Evolutionary conservation across 2,888 invertebrate species (phyloP).

Genomic region (Yponomeuta malinellus): DNA sequence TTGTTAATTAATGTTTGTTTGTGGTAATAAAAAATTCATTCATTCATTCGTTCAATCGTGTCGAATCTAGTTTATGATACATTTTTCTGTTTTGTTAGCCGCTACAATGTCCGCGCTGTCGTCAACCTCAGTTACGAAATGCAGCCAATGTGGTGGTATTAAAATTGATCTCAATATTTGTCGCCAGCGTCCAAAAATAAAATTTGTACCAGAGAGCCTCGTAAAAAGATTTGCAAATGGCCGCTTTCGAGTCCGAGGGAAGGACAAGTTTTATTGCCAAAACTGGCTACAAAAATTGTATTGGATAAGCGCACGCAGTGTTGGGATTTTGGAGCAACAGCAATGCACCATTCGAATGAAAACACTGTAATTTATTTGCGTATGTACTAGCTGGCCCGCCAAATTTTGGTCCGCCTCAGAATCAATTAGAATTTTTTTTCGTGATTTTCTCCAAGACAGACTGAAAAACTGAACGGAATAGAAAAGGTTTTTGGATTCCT

Average conservation of each 20-base stretch:
- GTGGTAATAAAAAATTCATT: too few species aligned
- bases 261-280: conserved; percentile 29
- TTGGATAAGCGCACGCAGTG: too few species aligned
- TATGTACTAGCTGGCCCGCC: too few species aligned
- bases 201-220: conserved; percentile 23
- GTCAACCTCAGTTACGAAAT: conserved; percentile 14
- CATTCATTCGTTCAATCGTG: background rate
- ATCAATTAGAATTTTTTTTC: too few species aligned
- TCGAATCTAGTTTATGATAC: background rate
- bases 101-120: conserved; percentile 17
- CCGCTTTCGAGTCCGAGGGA: conserved; percentile 27
- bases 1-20: too few species aligned
- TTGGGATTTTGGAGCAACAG: too few species aligned
- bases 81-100: conserved; percentile 19
- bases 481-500: too few species aligned
- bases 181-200: conserved; percentile 24
- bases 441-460: too few species aligned
- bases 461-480: too few species aligned
- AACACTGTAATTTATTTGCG: too few species aligned
- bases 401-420: too few species aligned
- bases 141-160: background rate
- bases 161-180: conserved; percentile 17
- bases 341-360: too few species aligned
- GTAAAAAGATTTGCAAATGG: conserved; percentile 25
- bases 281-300: conserved; percentile 13